Evolutionary conservation across 1,140 invertebrate species (phyloP), one percentile per base, ranked within the genome.

Genomic region (Drosophila saltans): DNA sequence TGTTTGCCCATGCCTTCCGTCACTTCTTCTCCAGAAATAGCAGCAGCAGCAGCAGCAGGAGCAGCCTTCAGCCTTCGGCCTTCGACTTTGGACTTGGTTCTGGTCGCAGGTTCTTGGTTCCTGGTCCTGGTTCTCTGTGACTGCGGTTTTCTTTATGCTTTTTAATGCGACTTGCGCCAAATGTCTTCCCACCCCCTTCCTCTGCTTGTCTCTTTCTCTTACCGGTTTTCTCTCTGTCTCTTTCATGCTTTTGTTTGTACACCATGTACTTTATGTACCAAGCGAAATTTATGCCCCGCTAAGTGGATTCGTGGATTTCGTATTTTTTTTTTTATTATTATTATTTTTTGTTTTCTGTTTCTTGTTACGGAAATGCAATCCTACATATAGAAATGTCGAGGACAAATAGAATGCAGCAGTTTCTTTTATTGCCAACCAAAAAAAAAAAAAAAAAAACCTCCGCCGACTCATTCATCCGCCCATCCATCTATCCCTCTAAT

Each of bases 231-330:
- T 36, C 6, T 36, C 33, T 36, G 33, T 36, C 33, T 52, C 45
- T 10, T 52, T 52, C 45, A 3, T 52, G n/a, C 84, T 72, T 81
- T 86, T 86, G 83, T 86, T 88, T 89, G 83, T 80, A 72, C 83
- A 83, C 76, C 45, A 80, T 83, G 79, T 88, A 88, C 70, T 88
- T 88, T 88, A 88, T 83, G 80, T 84, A 73, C 65, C 55, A 64
- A 62, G 78, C 66, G 65, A 81, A 84, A 89, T 89, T 89, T 89
- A 89, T 89, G 84, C 84, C 81, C 78, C 75, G 75, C 85, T 89
- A 89, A 89, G 84, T 89, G 85, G 84, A 89, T 89, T 89, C 84
- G 84, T 80, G 76, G 79, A 86, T 85, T 78, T 66, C 60, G 60
- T 43, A 30, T 66, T 69, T 78, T 76, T 68, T 83, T 78, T 66